Percentiles rank a stretch among this genome's conserved stretches.
Conservation (phyloP, 2,113 vertebrate species). For the Gulo gulo region DNA sequence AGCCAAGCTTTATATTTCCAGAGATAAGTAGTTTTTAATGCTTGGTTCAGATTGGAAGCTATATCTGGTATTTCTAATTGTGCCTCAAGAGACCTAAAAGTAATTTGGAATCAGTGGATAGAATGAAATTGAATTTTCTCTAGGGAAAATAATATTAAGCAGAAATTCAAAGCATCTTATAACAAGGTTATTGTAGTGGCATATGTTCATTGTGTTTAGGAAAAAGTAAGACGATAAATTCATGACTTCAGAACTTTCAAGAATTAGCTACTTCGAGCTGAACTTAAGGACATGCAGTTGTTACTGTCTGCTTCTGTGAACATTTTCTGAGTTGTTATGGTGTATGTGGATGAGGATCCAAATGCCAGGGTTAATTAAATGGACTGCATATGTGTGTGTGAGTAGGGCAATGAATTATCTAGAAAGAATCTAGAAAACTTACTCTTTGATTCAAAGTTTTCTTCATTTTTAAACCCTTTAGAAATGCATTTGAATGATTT, state of each 20-base stretch:
- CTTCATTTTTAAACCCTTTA: not conserved
- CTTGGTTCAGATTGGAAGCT: conserved; percentile 36
- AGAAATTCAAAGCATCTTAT: conserved; percentile 15
- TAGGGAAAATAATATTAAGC: conserved; percentile 40
- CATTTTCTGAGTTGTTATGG: conserved; percentile 24
- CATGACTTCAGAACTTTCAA: not conserved
- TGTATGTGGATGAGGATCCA: not conserved
- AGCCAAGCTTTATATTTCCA: conserved; percentile 35
- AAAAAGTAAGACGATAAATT: conserved; percentile 36
- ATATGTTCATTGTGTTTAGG: conserved; percentile 19
- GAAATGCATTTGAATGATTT: not conserved
- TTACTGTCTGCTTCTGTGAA: conserved; percentile 3
- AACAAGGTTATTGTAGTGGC: conserved; percentile 5
- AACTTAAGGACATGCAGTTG: not conserved
- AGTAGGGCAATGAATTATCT: not conserved
- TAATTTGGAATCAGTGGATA: conserved; percentile 42
- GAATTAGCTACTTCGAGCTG: conserved; percentile 3
- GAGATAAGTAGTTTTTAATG: conserved; percentile 45
- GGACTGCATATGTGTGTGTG: not conserved
- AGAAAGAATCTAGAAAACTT: conserved; percentile 26
- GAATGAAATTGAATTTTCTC: conserved; percentile 59
- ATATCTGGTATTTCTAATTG: conserved; percentile 45
- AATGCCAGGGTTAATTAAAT: not conserved
- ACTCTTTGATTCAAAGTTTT: not conserved
- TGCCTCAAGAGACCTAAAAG: conserved; percentile 19